Percentiles rank a stretch among this genome's conserved stretches.
phyloP scores from a whole-genome alignment of 2,797 vertebrate species.

The Meriones psammophilus region DNA sequence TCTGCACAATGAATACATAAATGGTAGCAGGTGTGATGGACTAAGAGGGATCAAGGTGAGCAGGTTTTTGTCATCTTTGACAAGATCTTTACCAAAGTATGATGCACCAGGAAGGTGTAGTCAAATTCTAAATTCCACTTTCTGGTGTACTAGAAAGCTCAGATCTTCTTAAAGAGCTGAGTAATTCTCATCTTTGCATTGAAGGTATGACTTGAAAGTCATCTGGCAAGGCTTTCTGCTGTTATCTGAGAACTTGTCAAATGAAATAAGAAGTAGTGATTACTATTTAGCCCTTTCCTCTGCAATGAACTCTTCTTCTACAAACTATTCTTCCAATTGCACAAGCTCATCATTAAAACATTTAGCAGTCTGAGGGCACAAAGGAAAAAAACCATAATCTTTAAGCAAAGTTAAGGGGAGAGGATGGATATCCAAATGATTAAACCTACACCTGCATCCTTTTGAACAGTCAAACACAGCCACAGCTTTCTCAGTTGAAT shows the following conservation, averaged over 20 bases:
- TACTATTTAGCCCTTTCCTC: slow-evolving; percentile 3
- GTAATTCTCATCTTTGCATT: slow-evolving; percentile 59
- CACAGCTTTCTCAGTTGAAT: not conserved
- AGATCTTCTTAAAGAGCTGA: slow-evolving; percentile 26
- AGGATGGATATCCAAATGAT: not conserved
- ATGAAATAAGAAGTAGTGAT: not conserved
- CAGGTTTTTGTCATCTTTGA: slow-evolving; percentile 44
- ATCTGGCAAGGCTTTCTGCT: slow-evolving; percentile 1
- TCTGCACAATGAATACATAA: slow-evolving; percentile 78
- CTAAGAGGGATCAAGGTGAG: slow-evolving; percentile 86
- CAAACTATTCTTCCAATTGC: not conserved
- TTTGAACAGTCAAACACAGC: not conserved
- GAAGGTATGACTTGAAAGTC: slow-evolving; percentile 38
- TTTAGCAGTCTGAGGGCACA: not conserved
- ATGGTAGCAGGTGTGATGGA: slow-evolving; percentile 79
- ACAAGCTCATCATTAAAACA: not conserved
- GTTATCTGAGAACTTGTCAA: slow-evolving; percentile 50
- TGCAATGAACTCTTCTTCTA: not conserved
- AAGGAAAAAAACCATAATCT: not conserved
- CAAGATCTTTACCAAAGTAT: not conserved
- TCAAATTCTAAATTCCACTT: not conserved
- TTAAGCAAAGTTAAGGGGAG: not conserved
- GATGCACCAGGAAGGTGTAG: not conserved
- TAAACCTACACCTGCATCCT: not conserved
- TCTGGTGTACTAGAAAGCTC: slow-evolving; percentile 17